Conservation (phyloP, 2,888 invertebrate species). For the Apantesis nais region DNA sequence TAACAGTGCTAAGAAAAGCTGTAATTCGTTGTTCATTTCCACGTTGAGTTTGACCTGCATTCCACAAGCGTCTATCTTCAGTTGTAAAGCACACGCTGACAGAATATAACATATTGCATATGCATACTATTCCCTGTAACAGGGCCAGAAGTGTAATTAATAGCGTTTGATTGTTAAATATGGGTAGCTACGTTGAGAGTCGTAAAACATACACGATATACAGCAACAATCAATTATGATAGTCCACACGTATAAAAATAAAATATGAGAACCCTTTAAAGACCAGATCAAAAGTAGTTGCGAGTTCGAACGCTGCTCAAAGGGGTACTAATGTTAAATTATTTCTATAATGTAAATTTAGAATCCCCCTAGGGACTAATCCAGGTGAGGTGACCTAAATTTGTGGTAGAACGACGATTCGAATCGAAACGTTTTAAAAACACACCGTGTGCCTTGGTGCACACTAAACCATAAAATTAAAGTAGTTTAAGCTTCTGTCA, state of each 20-base stretch:
- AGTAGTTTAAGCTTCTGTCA: too few relatives aligned
- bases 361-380: background rate
- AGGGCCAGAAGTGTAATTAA: background rate
- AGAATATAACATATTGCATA: background rate
- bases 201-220: background rate
- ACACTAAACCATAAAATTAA: too few relatives aligned
- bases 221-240: background rate
- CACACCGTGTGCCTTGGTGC: too few relatives aligned
- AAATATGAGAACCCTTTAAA: background rate
- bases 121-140: background rate
- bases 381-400: too few relatives aligned
- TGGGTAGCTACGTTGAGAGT: background rate
- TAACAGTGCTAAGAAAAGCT: background rate
- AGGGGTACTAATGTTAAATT: background rate
- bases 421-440: too few relatives aligned
- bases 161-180: background rate
- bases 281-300: background rate
- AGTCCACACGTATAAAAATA: background rate
- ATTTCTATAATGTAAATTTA: background rate
- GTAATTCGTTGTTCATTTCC: background rate
- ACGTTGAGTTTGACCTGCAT: background rate
- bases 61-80: background rate
- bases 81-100: constrained; percentile 1
- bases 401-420: too few relatives aligned
- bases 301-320: background rate